A percentile compares a stretch with the other conserved stretches of the same genome.
These are phyloP conservation scores for Pediacus dermestoides DNA, from an alignment of 2,888 invertebrate genomes.

Conservation along the genomic window DNA sequence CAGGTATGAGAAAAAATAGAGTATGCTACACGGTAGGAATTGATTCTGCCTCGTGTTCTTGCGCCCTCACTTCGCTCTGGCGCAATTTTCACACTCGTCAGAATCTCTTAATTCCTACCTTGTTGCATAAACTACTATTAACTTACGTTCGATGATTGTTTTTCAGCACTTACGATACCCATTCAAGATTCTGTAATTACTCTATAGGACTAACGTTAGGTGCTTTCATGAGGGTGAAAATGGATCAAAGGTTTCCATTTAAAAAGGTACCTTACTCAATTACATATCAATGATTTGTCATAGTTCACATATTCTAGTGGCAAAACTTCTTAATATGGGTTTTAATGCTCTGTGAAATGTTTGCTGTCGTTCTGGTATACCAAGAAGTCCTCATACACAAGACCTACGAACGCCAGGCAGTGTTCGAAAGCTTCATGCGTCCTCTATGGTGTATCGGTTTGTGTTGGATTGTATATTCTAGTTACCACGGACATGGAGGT, in stretches of 20 bases:
- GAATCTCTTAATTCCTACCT: too few species aligned
- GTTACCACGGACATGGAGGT: constrained; percentile 29
- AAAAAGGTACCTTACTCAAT: constrained; percentile 12
- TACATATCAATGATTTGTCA: too few species aligned
- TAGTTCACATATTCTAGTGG: too few species aligned
- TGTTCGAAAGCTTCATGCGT: constrained; percentile 19
- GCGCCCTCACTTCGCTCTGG: too few species aligned
- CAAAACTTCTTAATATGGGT: constrained; percentile 21
- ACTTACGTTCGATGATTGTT: too few species aligned
- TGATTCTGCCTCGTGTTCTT: too few species aligned
- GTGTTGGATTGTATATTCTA: constrained; percentile 28
- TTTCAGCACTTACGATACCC: constrained; percentile 20
- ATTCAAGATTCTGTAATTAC: constrained; percentile 28
- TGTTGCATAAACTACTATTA: too few species aligned
- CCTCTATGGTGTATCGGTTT: constrained; percentile 25
- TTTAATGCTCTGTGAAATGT: constrained; percentile 17
- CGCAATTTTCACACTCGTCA: too few species aligned
- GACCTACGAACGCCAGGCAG: constrained; percentile 8
- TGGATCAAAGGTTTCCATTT: constrained; percentile 18
- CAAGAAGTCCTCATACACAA: constrained; percentile 16
- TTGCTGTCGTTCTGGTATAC: constrained; percentile 11
- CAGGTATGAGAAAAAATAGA: too few species aligned
- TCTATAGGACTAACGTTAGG: constrained; percentile 29
- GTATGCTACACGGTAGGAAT: too few species aligned
- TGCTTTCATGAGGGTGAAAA: constrained; percentile 25